Base-by-base conservation (phyloP, 2,888 invertebrate genomes). In the Calliphora vomitoria region DNA sequence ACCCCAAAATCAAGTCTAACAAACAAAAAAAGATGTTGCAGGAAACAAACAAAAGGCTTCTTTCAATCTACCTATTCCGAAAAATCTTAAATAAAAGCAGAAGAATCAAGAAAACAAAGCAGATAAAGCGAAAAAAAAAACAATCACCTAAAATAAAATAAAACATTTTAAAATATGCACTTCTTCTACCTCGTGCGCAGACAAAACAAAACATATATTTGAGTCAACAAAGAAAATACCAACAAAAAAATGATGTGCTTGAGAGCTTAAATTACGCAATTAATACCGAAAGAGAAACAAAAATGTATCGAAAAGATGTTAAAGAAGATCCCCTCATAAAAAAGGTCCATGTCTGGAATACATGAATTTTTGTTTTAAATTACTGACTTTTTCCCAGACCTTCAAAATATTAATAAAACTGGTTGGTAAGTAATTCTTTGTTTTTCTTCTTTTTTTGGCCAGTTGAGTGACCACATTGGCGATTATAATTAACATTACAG, bases 231-330 rank as follows among this genome's bases (percentile, higher is more conserved):
- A 25, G 2, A 25, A 25, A 25, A 25, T 2, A 25, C 25, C 25
- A 20, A 58, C 31, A 31, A 1, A 31, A 11, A 31, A n/a, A 11
- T 25, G 5, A 3, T 66, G 35, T 66, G 8, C 15, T 13, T 38
- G 20, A 18, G 18, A 18, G 3, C 13, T 68, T 11, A 68, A 68
- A 47, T 68, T 68, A 68, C 47, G 68, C 68, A 68, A 68, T 47
- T 44, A 44, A 44, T 68, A 25, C 6, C 8, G 11, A 68, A 25
- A 13, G 20, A 44, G 44, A 47, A 20, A 68, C 25, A 68, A 11
- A 66, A 18, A 8, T 25, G 13, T 13, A 55, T 18, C 55, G 25
- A 25, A 25, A 25, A n/a, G n/a, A n/a, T n/a, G n/a, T n/a, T n/a
- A n/a, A n/a, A n/a, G n/a, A n/a, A n/a, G n/a, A 50, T 11, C 50